These are phyloP conservation scores for Lasiurus cinereus DNA, from an alignment of 2,113 vertebrate species.

Conservation along the genomic window DNA sequence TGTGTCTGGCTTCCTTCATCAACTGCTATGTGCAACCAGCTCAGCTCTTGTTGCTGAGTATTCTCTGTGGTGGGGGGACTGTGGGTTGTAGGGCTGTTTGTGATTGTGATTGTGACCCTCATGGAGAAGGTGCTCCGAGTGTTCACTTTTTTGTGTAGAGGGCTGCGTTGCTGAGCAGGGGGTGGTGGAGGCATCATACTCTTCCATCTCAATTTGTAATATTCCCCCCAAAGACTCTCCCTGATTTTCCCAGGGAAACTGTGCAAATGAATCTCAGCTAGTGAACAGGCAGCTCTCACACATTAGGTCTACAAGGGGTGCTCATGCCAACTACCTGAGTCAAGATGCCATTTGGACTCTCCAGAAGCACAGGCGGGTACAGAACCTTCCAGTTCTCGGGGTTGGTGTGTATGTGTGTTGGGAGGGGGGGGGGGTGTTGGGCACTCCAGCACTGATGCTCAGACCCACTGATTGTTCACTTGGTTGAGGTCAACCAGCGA, in stretches of 20 bases:
- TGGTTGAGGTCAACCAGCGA: neutral
- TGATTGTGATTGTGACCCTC: too few relatives aligned
- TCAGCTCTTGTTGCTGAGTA: too few relatives aligned
- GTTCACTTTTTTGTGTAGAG: too few relatives aligned
- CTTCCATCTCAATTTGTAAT: conserved; percentile 56
- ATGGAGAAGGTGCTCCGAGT: too few relatives aligned
- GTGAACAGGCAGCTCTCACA: neutral
- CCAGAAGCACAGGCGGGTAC: neutral
- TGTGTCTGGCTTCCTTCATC: neutral
- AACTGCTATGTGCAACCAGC: too few relatives aligned
- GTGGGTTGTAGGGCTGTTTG: too few relatives aligned
- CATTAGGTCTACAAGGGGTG: neutral
- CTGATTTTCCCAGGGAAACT: conserved; percentile 50
- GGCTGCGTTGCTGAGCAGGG: too few relatives aligned
- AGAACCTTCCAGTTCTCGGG: conserved; percentile 29
- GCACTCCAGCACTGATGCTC: neutral
- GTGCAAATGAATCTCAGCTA: conserved; percentile 59
- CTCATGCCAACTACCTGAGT: neutral
- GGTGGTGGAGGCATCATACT: neutral
- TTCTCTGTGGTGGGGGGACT: too few relatives aligned
- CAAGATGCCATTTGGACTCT: conserved; percentile 58
- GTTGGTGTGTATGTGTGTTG: neutral
- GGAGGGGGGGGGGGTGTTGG: neutral
- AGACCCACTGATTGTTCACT: conserved; percentile 41
- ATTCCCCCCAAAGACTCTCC: conserved; percentile 72